Evolutionary conservation across 1,140 invertebrate genomes (phyloP), one percentile per base, ranked within the genome.

Genomic region (Caenorhabditis briggsae): DNA sequence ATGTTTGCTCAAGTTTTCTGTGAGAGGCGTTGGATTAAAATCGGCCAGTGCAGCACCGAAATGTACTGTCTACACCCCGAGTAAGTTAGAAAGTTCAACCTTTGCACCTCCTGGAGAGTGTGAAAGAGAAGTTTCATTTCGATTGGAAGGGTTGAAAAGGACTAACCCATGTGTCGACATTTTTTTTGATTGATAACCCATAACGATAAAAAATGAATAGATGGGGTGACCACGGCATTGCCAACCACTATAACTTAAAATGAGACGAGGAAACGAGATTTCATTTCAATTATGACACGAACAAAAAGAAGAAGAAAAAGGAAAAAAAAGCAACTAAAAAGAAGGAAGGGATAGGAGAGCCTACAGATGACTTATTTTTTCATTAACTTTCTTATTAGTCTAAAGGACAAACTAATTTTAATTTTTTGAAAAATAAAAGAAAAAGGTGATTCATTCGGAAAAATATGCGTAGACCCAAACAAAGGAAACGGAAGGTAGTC

Each of bases 171-270:
- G 33, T 33, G 33, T 33, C 33, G 33, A n/a, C 70, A 78, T 12
- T 9, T 8, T 14, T 53, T 78, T 50, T 78, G 70, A 78, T 78
- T 78, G 70, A 78, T 78, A 78, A 78, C 70, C 43, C n/a, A 53
- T 25, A 78, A 78, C 70, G 70, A 78, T 78, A 78, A 78, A 78
- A 33, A n/a, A 64, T 11, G 70, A n/a, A n/a, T n/a, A n/a, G n/a
- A 50, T 78, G 70, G 46, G 70, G 70, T 78, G 70, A 78, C 70
- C 70, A 53, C 14, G 70, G 70, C 70, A 78, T 61, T 20, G 23
- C 25, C 6, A 23, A n/a, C 46, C 70, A 53, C 25, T 50, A 2
- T 14, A 7, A 18, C 11, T 70, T 33, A 25, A 20, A 64, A n/a
- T 23, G 33, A 43, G 2, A 18, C 16, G 16, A n/a, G 9, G 23